Conservation (phyloP, 2,113 vertebrate species). For the Cinclus cinclus region DNA sequence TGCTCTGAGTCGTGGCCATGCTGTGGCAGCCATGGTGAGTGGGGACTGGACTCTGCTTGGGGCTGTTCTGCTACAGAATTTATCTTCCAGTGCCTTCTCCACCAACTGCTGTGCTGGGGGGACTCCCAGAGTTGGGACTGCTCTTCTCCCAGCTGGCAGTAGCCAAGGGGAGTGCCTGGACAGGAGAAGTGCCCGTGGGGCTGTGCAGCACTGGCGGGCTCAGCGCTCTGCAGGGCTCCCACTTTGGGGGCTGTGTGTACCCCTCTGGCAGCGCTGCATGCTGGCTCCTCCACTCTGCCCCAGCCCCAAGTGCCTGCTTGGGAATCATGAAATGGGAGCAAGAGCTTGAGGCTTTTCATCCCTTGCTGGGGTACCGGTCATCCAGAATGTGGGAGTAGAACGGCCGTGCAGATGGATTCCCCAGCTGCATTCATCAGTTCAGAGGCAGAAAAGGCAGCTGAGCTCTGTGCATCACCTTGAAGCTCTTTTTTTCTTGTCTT, state of each 20-base stretch:
- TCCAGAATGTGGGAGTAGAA: background rate
- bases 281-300: background rate
- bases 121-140: background rate
- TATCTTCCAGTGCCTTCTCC: background rate
- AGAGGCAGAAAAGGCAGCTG: conserved; percentile 36
- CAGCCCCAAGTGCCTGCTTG: fast-evolving
- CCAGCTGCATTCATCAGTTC: background rate
- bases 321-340: background rate
- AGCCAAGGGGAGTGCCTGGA: background rate
- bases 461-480: conserved; percentile 46
- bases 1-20: fast-evolving
- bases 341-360: background rate
- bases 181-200: background rate
- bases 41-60: background rate
- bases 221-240: background rate
- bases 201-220: fast-evolving
- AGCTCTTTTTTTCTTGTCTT: background rate
- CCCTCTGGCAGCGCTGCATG: fast-evolving
- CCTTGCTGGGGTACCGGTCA: background rate
- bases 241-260: background rate
- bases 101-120: background rate
- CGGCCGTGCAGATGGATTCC: background rate
- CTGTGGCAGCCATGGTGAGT: fast-evolving
- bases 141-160: background rate
- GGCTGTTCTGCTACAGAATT: background rate